A percentile compares a stretch with the other conserved stretches of the same genome.
Evolutionary conservation across 2,113 vertebrate species (phyloP).

Genomic region (Desmodus rotundus): DNA sequence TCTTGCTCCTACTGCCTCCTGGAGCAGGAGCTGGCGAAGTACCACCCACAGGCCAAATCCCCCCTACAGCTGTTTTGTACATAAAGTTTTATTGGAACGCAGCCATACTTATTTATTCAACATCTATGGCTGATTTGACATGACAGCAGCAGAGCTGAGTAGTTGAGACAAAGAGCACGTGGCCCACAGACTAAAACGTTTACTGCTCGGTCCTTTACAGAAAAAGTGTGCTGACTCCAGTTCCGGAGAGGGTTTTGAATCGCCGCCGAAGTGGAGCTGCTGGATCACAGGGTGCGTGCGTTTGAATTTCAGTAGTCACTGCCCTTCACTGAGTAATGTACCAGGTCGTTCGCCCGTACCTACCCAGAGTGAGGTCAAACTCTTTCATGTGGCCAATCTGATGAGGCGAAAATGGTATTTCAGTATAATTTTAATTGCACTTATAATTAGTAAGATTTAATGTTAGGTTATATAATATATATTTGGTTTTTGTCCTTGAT

Average conservation of each 20-base stretch:
- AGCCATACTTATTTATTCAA: background rate
- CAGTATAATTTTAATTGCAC: background rate
- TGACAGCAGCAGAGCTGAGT: background rate
- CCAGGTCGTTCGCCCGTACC: background rate
- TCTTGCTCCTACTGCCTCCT: background rate
- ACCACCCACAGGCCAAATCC: background rate
- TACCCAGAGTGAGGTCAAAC: background rate
- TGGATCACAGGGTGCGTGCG: background rate
- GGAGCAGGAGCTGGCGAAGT: background rate
- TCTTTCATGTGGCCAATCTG: background rate
- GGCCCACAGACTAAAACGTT: background rate
- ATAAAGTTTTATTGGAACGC: conserved; percentile 12
- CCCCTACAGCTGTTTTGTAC: background rate
- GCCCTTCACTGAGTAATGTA: background rate
- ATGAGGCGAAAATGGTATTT: conserved; percentile 5
- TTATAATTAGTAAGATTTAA: background rate
- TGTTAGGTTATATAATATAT: background rate
- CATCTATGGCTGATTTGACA: background rate
- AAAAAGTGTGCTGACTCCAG: background rate
- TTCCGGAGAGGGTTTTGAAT: background rate
- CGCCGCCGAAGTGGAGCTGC: background rate
- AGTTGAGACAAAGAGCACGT: background rate
- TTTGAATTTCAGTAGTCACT: background rate
- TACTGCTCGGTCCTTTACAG: background rate
- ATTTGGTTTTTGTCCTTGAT: background rate